Base-by-base conservation (phyloP, 2,797 vertebrate species). In the Muscicapa comitata region DNA sequence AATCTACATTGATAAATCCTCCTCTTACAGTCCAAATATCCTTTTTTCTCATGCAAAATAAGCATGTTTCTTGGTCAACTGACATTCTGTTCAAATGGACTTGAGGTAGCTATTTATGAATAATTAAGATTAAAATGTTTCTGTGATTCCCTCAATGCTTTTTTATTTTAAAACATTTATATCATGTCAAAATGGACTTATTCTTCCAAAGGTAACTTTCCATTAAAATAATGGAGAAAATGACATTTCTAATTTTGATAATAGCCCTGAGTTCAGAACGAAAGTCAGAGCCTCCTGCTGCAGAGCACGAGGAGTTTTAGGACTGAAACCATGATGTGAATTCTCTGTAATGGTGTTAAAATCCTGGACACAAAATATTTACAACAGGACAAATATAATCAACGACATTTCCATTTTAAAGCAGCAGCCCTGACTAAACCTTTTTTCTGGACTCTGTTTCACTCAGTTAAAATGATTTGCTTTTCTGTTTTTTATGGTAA, bases 101-200 rank as follows among this genome's bases (percentile, higher is more conserved):
- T 96, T 97, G 98, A 98, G 97, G 97, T 97, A 98, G 97, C 95
- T 97, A 96, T 98, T 98, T 98, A 98, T 98, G 97, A 98, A 98
- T 98, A 98, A 98, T 99, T 98, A 98, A 98, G 97, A 98, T 97
- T 98, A 98, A 99, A 99, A 98, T 98, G 97, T 98, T 98, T 98
- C 98, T 98, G 97, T 94, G 97, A 98, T 98, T 98, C 98, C 97
- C 98, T 98, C 96, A 96, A 97, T 98, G 93, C 97, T 97, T 98
- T 98, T 98, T 96, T 97, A 98, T 96, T 98, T 98, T 98, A 97
- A 98, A 98, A 98, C 97, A 98, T 99, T 99, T 98, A 98, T 98
- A 97, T 97, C 96, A 97, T 94, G 98, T 98, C 98, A 97, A 97
- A 98, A 98, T 97, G 96, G 97, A 98, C 97, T 98, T 97, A 98